Evolutionary conservation across 2,797 vertebrate genomes (phyloP).

Genomic region (Pipistrellus kuhlii): DNA sequence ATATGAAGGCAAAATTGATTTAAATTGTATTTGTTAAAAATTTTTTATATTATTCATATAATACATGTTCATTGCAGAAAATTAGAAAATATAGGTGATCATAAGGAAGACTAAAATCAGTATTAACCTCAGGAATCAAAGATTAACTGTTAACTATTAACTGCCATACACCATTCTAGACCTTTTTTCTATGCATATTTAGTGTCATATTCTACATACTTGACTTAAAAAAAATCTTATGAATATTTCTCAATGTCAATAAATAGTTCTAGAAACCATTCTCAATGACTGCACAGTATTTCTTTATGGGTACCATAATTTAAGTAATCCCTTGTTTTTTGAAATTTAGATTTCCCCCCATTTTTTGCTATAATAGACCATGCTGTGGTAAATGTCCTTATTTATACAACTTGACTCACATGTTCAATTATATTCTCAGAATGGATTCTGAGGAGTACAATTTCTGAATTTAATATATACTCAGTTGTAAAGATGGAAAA

Average conservation of each 20-base stretch:
- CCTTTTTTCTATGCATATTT: not conserved
- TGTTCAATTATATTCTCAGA: constrained; percentile 3
- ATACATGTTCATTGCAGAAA: constrained; percentile 21
- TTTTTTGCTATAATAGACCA: not conserved
- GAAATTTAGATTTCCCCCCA: constrained; percentile 26
- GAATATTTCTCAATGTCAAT: not conserved
- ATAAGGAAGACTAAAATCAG: constrained; percentile 35
- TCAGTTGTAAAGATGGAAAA: not conserved
- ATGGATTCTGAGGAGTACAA: not conserved
- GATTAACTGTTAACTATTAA: not conserved
- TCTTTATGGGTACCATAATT: not conserved
- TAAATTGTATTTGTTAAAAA: constrained; percentile 22
- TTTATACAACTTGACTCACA: not conserved
- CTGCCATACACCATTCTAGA: not conserved
- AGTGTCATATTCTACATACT: not conserved
- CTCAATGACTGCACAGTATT: not conserved
- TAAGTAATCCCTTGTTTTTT: constrained; percentile 13
- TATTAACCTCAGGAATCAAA: constrained; percentile 10
- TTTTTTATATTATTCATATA: constrained; percentile 24
- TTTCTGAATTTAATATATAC: constrained; percentile 19
- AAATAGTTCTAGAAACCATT: constrained; percentile 45
- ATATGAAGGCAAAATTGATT: constrained; percentile 1
- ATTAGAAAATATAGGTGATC: constrained; percentile 7
- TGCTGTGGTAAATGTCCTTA: not conserved
- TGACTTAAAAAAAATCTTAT: not conserved